Percentiles rank a stretch among this genome's conserved stretches.
Evolutionary conservation across 2,113 vertebrate genomes (phyloP).

Genomic region (Cyanocitta stelleri): DNA sequence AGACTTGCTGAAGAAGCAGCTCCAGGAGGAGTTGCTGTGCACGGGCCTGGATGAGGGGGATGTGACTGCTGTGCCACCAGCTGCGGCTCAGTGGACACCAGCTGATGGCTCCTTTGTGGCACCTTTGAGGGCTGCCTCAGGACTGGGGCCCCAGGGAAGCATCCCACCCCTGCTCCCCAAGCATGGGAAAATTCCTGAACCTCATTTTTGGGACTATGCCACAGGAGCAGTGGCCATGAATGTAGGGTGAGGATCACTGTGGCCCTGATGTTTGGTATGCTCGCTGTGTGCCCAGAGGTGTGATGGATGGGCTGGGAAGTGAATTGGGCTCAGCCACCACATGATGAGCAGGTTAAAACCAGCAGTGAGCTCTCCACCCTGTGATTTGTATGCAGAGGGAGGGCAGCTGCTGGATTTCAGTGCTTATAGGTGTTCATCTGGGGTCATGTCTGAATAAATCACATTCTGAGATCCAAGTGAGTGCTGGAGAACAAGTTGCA

Average conservation of each 20-base stretch:
- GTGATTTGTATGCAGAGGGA: neutral
- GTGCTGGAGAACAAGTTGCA: fast-evolving
- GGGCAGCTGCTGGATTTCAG: neutral
- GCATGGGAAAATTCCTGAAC: fast-evolving
- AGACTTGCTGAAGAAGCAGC: neutral
- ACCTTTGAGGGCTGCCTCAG: neutral
- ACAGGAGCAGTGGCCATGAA: fast-evolving
- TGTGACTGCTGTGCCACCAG: fast-evolving
- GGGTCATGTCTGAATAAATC: neutral
- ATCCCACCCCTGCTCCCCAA: neutral
- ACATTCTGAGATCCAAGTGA: neutral
- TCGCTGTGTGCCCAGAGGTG: fast-evolving
- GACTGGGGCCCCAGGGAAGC: neutral
- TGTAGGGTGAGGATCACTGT: neutral
- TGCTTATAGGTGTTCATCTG: neutral
- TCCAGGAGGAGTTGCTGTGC: neutral
- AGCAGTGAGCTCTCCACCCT: neutral
- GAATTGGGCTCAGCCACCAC: fast-evolving
- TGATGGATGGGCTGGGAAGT: neutral
- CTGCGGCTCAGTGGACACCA: fast-evolving
- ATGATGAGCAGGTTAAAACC: neutral
- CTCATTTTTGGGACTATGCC: neutral
- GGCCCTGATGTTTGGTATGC: neutral
- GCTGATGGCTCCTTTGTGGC: neutral
- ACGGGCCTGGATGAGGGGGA: neutral